A percentile compares a stretch with the other conserved stretches of the same genome.
Conservation (phyloP, 92 coral and sea anemone genomes). For the Ricordea florida region DNA sequence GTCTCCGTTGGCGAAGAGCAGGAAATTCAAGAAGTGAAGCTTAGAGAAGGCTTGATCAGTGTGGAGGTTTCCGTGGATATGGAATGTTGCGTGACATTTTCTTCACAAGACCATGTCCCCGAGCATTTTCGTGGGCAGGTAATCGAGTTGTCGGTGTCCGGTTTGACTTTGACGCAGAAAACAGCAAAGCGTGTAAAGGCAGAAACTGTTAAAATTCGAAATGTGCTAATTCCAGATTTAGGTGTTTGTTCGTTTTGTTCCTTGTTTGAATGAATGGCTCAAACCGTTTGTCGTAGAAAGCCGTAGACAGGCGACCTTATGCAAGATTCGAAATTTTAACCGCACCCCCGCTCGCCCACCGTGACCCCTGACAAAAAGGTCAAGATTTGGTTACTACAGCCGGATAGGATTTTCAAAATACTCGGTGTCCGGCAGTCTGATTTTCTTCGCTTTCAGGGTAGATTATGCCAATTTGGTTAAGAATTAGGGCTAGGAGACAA, state of each 20-base stretch:
- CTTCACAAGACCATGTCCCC: constrained; percentile 23
- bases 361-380: too few relatives aligned
- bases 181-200: constrained; percentile 17
- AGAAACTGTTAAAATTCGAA: constrained; percentile 29
- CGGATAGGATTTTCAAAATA: too few relatives aligned
- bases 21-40: constrained; percentile 19
- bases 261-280: not conserved
- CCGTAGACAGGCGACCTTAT: too few relatives aligned
- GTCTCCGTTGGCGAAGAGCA: constrained; percentile 51
- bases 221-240: constrained; percentile 43
- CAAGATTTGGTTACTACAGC: too few relatives aligned
- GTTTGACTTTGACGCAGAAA: constrained; percentile 25
- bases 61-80: constrained; percentile 39
- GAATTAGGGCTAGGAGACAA: too few relatives aligned
- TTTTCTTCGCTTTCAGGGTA: too few relatives aligned
- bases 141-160: constrained; percentile 35
- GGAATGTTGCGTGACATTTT: constrained; percentile 22
- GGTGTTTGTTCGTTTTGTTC: constrained; percentile 43
- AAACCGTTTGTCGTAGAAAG: too few relatives aligned
- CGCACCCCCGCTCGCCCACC: too few relatives aligned
- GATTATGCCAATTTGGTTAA: too few relatives aligned
- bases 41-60: not conserved
- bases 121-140: constrained; percentile 42
- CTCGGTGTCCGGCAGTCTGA: too few relatives aligned
- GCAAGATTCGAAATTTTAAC: too few relatives aligned